These are phyloP conservation scores for Drosophila bifasciata DNA, from an alignment of 1,140 invertebrate species.

Conservation along the genomic window DNA sequence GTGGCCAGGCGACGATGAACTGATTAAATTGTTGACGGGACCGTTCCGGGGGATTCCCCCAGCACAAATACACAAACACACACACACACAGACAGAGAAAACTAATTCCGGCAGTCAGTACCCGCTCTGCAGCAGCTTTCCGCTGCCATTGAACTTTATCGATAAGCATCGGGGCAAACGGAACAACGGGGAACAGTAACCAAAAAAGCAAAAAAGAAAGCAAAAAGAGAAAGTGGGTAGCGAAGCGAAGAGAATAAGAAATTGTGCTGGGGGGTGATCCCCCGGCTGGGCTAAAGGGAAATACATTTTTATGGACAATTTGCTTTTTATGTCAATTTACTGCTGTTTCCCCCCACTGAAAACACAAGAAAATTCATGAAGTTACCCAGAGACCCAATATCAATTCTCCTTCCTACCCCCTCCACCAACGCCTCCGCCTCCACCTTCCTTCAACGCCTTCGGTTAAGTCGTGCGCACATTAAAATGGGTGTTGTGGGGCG, in stretches of 20 bases:
- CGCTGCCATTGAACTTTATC: conserved; percentile 75
- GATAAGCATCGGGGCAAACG: conserved; percentile 65
- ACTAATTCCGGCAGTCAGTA: conserved; percentile 72
- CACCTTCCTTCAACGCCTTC: background rate
- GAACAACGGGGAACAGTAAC: background rate
- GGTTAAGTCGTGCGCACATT: conserved; percentile 60
- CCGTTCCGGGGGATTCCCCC: conserved; percentile 41
- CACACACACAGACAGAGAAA: conserved; percentile 32
- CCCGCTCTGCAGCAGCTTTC: conserved; percentile 12
- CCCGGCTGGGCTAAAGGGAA: conserved; percentile 73
- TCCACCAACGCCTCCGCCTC: too few species aligned
- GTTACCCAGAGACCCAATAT: conserved; percentile 57
- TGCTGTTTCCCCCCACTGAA: conserved; percentile 75
- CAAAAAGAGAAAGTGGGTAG: too few species aligned
- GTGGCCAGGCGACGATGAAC: conserved; percentile 70
- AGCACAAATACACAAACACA: background rate
- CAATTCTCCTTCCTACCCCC: conserved; percentile 13
- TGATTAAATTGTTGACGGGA: conserved; percentile 79
- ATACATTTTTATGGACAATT: conserved; percentile 83
- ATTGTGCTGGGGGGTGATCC: conserved; percentile 51
- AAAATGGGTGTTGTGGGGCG: conserved; percentile 75
- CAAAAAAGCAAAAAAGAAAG: conserved; percentile 1
- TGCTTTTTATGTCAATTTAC: conserved; percentile 83
- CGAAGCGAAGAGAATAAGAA: conserved; percentile 32
- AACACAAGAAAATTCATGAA: conserved; percentile 80